phyloP scores from a whole-genome alignment of 2,113 vertebrate genomes.

The Panurus biarmicus region DNA sequence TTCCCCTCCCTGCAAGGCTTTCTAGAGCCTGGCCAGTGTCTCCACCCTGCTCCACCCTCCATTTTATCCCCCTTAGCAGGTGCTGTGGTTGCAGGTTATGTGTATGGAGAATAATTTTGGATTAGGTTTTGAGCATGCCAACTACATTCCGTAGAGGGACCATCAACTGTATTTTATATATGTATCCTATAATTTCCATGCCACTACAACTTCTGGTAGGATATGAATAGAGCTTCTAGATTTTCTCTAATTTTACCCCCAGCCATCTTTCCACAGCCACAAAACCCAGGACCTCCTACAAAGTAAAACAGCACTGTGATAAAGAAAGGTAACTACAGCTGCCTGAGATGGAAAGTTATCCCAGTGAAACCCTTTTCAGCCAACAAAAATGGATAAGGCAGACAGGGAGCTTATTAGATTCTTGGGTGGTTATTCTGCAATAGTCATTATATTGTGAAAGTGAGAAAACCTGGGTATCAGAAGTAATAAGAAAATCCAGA shows the following conservation, averaged over 20 bases:
- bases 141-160: neutral
- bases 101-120: neutral
- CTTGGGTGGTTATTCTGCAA: neutral
- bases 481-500: neutral
- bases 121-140: neutral
- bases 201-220: neutral
- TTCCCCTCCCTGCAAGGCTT: neutral
- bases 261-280: neutral
- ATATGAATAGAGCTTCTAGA: neutral
- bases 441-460: neutral
- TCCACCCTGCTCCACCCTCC: neutral
- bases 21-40: neutral
- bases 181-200: neutral
- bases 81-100: neutral
- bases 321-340: neutral
- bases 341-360: neutral
- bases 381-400: neutral
- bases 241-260: neutral
- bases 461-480: neutral
- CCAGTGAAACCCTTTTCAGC: neutral
- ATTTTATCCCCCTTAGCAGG: neutral
- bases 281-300: neutral
- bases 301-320: neutral
- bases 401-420: neutral
- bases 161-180: neutral